A percentile compares a stretch with the other conserved stretches of the same genome.
These are phyloP conservation scores for Grapholita molesta DNA, from an alignment of 1,140 invertebrate genomes.

Conservation along the genomic window DNA sequence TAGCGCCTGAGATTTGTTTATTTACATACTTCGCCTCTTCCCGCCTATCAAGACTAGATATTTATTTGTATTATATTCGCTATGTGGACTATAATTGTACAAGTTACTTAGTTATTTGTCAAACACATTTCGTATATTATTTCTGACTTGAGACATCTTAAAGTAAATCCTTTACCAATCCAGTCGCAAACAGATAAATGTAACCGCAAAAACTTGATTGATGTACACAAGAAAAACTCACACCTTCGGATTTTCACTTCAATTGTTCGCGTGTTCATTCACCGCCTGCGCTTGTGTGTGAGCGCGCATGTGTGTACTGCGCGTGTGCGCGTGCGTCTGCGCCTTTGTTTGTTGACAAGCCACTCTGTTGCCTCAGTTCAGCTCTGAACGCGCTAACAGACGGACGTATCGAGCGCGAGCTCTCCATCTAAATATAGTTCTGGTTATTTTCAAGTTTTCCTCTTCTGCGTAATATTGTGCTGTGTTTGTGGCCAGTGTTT, in stretches of 20 bases:
- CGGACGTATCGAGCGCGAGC: slow-evolving; percentile 32
- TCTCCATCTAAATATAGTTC: slow-evolving; percentile 48
- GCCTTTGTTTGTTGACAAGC: slow-evolving; percentile 77
- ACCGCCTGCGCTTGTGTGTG: slow-evolving; percentile 38
- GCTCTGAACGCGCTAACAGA: slow-evolving; percentile 30
- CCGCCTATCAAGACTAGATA: too few species aligned
- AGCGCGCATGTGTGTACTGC: slow-evolving; percentile 49
- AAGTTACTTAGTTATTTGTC: too few species aligned
- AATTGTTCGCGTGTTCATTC: slow-evolving; percentile 70
- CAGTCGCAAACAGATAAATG: background rate
- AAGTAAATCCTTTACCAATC: too few species aligned
- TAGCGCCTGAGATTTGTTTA: background rate
- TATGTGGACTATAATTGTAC: too few species aligned
- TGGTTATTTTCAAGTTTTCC: slow-evolving; percentile 40
- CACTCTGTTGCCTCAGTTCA: slow-evolving; percentile 40
- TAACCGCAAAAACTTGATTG: background rate
- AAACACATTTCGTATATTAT: too few species aligned
- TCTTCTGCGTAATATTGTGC: slow-evolving; percentile 36
- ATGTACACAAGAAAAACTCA: background rate
- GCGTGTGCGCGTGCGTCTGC: slow-evolving; percentile 55
- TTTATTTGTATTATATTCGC: too few species aligned
- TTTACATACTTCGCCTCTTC: too few species aligned
- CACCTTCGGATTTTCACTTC: slow-evolving; percentile 22
- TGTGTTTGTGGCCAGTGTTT: slow-evolving; percentile 10
- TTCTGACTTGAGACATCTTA: too few species aligned